Evolutionary conservation across 2,888 invertebrate species (phyloP).

Genomic region (Patella caerulea): DNA sequence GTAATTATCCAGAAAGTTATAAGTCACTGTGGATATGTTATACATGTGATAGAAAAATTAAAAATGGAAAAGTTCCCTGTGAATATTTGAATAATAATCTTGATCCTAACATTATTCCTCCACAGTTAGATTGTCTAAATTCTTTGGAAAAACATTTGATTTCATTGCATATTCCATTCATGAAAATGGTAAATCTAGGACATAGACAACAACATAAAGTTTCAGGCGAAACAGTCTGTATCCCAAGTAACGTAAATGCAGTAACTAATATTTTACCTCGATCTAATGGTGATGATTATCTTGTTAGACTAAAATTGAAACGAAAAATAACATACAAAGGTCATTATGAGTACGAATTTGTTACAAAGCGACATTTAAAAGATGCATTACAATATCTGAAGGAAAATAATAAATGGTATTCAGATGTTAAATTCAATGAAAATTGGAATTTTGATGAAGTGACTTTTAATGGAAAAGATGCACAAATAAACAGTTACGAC

Average conservation of each 20-base stretch:
- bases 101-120: not conserved
- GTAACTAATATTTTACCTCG: not conserved
- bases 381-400: not conserved
- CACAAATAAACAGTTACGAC: not conserved
- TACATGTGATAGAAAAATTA: not conserved
- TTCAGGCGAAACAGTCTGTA: not conserved
- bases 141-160: not conserved
- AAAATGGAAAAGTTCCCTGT: not conserved
- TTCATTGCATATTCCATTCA: conserved; percentile 1
- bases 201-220: not conserved
- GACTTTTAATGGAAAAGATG: not conserved
- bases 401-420: not conserved
- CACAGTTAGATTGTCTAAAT: not conserved
- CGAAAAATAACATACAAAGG: not conserved
- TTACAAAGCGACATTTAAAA: not conserved
- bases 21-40: not conserved
- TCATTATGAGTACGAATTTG: not conserved
- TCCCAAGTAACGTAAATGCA: not conserved
- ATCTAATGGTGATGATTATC: not conserved
- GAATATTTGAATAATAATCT: conserved; percentile 6
- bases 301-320: not conserved
- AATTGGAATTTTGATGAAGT: not conserved
- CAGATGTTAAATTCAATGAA: not conserved
- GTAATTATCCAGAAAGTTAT: not conserved
- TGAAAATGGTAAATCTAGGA: not conserved